These are phyloP conservation scores for Drosophila gunungcola DNA, from an alignment of 1,140 invertebrate genomes.

Conservation along the genomic window DNA sequence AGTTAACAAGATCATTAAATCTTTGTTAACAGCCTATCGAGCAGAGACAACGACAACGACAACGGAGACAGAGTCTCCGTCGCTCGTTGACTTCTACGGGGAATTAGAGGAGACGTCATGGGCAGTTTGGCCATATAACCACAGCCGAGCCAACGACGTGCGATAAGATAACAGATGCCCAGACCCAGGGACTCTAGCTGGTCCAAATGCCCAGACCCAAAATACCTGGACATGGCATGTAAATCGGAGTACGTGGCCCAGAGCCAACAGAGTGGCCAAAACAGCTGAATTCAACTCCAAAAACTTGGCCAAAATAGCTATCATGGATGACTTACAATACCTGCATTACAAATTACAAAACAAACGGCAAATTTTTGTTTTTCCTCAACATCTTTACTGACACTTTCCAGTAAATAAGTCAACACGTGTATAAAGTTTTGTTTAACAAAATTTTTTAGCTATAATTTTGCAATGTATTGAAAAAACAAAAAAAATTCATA, in stretches of 20 bases:
- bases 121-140: conserved; percentile 19
- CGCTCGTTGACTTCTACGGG: not conserved
- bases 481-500: no score
- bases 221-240: conserved; percentile 35
- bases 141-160: conserved; percentile 21
- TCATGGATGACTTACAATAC: no score
- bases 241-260: conserved; percentile 53
- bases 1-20: conserved; percentile 82
- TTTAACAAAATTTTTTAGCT: no score
- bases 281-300: not conserved
- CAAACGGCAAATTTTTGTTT: no score
- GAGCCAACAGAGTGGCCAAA: conserved; percentile 1
- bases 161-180: conserved; percentile 60
- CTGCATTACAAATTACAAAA: no score
- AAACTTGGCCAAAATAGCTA: not conserved
- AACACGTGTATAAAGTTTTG: no score
- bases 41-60: conserved; percentile 25
- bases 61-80: conserved; percentile 4
- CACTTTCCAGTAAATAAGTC: no score
- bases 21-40: conserved; percentile 69
- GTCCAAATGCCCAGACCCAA: conserved; percentile 5
- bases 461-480: no score
- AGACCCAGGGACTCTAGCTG: conserved; percentile 8
- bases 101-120: conserved; percentile 54
- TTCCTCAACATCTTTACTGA: no score